phyloP scores from a whole-genome alignment of 1,140 invertebrate genomes.

The Trichogramma pretiosum region DNA sequence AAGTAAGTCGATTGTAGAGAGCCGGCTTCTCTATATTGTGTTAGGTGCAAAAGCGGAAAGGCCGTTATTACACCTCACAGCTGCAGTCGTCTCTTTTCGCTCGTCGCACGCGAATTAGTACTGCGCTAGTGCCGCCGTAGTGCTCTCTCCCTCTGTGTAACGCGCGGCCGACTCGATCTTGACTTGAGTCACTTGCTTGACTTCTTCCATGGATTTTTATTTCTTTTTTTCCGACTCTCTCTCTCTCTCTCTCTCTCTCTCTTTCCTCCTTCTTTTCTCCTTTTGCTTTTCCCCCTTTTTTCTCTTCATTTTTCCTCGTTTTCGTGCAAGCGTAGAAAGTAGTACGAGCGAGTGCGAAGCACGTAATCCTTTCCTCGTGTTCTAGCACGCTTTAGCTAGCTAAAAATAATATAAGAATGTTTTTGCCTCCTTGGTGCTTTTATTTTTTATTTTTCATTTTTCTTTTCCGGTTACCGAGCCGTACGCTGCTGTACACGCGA shows the following conservation, averaged over 20 bases:
- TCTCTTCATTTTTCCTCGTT: background rate
- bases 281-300: background rate
- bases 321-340: constrained; percentile 2
- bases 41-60: constrained; percentile 7
- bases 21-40: constrained; percentile 16
- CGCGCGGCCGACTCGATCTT: constrained; percentile 9
- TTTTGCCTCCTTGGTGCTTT: background rate
- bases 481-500: too few relatives aligned
- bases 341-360: background rate
- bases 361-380: constrained; percentile 18
- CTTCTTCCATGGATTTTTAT: too few relatives aligned
- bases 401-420: constrained; percentile 17
- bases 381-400: too few relatives aligned
- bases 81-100: background rate
- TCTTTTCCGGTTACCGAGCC: too few relatives aligned
- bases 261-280: background rate
- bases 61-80: constrained; percentile 5
- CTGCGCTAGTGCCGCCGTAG: background rate
- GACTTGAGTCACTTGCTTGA: constrained; percentile 15
- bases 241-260: background rate
- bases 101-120: background rate
- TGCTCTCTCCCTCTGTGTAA: background rate
- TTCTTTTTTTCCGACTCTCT: background rate
- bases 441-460: background rate
- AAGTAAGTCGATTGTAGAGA: too few relatives aligned